Evolutionary conservation across 2,888 invertebrate genomes (phyloP).

Genomic region (Eurois occulta): DNA sequence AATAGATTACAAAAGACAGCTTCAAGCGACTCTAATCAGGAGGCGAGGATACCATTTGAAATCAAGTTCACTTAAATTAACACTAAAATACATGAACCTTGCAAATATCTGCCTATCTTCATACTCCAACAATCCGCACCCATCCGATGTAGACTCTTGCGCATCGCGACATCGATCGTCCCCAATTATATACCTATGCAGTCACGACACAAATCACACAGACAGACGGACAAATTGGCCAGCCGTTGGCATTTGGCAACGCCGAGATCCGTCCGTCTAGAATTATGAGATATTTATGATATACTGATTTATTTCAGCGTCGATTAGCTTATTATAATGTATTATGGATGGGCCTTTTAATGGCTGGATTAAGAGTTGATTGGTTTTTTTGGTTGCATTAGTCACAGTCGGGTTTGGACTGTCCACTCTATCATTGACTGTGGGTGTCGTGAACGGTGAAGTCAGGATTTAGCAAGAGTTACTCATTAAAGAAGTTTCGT

Average conservation of each 20-base stretch:
- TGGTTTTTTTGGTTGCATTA: slow-evolving; percentile 53
- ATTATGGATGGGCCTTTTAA: slow-evolving; percentile 53
- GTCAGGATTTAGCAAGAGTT: slow-evolving; percentile 24
- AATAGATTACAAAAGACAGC: slow-evolving; percentile 7
- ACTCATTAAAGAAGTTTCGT: slow-evolving; percentile 16
- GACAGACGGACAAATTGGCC: slow-evolving; percentile 77
- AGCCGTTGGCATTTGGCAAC: slow-evolving; percentile 74
- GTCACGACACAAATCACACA: slow-evolving; percentile 73
- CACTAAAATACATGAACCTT: not conserved
- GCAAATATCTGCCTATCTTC: not conserved
- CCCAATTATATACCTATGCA: slow-evolving; percentile 77
- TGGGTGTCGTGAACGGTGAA: slow-evolving; percentile 45
- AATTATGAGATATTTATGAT: slow-evolving; percentile 74
- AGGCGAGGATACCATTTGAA: slow-evolving; percentile 32
- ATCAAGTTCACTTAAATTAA: slow-evolving; percentile 18
- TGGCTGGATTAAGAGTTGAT: slow-evolving; percentile 42
- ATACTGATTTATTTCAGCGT: slow-evolving; percentile 57
- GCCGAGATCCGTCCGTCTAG: slow-evolving; percentile 61
- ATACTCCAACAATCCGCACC: slow-evolving; percentile 34
- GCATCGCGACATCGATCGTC: slow-evolving; percentile 68
- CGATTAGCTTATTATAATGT: slow-evolving; percentile 58
- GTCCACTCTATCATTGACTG: slow-evolving; percentile 30
- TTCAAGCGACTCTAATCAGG: slow-evolving; percentile 14
- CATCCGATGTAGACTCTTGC: slow-evolving; percentile 53
- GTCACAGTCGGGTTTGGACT: slow-evolving; percentile 33